Percentiles rank a stretch among this genome's conserved stretches.
phyloP scores from a whole-genome alignment of 2,888 invertebrate species.

The Apotomis capreana region DNA sequence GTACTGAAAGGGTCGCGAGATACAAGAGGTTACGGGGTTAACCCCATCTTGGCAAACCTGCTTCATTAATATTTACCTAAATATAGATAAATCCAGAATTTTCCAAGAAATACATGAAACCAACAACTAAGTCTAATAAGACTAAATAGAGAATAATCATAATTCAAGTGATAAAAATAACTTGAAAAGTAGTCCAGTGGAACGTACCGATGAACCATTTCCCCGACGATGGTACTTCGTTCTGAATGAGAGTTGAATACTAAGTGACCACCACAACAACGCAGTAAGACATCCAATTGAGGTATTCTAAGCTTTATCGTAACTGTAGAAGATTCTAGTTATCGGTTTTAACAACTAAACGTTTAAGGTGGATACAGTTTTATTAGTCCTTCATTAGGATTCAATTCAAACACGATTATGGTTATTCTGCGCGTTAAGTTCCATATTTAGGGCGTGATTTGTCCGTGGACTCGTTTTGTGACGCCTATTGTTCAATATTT shows the following conservation, averaged over 20 bases:
- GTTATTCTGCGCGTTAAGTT: constrained; percentile 57
- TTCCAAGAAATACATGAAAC: not conserved
- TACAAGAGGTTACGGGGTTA: not conserved
- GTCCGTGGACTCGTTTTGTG: constrained; percentile 59
- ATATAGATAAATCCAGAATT: not conserved
- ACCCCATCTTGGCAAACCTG: not conserved
- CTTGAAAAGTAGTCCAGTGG: constrained; percentile 26
- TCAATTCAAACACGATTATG: constrained; percentile 47
- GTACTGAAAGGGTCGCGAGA: not conserved
- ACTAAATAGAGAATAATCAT: not conserved
- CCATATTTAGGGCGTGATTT: constrained; percentile 62
- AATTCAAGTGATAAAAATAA: constrained; percentile 9
- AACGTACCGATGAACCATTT: constrained; percentile 38
- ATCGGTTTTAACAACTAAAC: not conserved
- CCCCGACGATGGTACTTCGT: constrained; percentile 17
- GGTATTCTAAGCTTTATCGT: constrained; percentile 23
- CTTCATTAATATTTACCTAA: not conserved
- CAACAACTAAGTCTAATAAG: not conserved
- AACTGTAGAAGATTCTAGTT: constrained; percentile 9
- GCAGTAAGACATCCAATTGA: not conserved
- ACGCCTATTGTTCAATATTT: constrained; percentile 43
- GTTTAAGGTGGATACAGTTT: constrained; percentile 24
- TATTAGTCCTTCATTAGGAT: constrained; percentile 46
- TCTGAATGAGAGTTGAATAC: constrained; percentile 36
- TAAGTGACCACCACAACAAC: constrained; percentile 11